Conservation (phyloP, 2,113 vertebrate species). For the Hiodon tergisus region DNA sequence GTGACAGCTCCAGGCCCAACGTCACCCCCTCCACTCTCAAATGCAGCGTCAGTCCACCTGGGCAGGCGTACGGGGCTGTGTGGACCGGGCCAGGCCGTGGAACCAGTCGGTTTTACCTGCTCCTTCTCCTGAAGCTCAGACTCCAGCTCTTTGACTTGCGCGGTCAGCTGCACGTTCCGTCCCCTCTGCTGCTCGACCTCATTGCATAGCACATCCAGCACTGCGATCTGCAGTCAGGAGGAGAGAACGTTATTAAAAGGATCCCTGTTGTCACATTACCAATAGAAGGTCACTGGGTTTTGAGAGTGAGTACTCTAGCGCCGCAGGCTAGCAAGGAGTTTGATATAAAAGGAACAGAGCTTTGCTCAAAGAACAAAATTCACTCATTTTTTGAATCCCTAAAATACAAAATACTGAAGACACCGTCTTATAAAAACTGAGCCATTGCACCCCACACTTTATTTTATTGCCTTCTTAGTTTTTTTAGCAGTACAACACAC, state of each 20-base stretch:
- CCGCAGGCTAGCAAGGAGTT: background rate
- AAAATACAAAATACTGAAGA: too few relatives aligned
- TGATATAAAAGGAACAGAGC: background rate
- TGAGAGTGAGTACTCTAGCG: background rate
- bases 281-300: background rate
- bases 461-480: too few relatives aligned
- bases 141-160: conserved; percentile 80
- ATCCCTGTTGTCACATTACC: background rate
- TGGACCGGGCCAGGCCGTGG: background rate
- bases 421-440: too few relatives aligned
- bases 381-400: too few relatives aligned
- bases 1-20: background rate
- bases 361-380: too few relatives aligned
- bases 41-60: background rate
- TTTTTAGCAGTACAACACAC: conserved; percentile 17
- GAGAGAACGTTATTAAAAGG: background rate
- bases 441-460: too few relatives aligned
- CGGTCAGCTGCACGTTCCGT: conserved; percentile 71
- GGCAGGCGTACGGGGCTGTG: too few relatives aligned
- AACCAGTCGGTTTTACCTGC: conserved; percentile 56
- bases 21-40: background rate
- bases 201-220: conserved; percentile 80
- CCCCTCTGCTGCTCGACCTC: conserved; percentile 83
- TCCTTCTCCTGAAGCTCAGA: conserved; percentile 83
- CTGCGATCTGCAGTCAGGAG: conserved; percentile 68